Percentiles rank a stretch among this genome's conserved stretches.
Conservation (phyloP, 2,113 vertebrate genomes). For the Chrysemys picta region DNA sequence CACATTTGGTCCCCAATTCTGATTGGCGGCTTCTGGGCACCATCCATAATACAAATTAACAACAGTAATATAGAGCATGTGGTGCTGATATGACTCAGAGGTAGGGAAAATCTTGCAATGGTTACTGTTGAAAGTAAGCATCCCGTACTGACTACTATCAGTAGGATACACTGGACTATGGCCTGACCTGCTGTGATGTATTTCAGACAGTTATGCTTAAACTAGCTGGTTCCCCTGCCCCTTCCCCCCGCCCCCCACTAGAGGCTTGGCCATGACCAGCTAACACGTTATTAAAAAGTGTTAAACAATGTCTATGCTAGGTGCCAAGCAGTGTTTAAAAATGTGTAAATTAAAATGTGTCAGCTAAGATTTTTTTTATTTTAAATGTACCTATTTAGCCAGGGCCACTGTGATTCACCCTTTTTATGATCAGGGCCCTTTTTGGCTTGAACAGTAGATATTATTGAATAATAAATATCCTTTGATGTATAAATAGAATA, state of each 20-base stretch:
- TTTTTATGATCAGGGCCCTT: neutral
- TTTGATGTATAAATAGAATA: neutral
- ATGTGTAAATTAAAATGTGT: neutral
- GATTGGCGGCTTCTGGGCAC: neutral
- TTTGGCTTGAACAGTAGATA: neutral
- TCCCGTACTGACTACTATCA: constrained; percentile 64
- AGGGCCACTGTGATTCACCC: neutral
- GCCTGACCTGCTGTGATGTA: neutral
- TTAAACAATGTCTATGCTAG: neutral
- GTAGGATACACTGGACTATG: neutral
- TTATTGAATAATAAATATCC: neutral
- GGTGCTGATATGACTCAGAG: neutral
- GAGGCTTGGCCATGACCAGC: neutral
- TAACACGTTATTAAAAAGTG: neutral
- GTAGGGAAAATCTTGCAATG: neutral
- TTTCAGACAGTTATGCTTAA: neutral
- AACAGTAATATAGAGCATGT: neutral
- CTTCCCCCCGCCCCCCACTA: neutral
- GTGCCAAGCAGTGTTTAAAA: neutral
- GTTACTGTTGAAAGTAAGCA: constrained; percentile 20
- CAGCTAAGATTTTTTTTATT: neutral
- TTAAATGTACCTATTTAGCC: neutral
- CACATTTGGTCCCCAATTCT: neutral
- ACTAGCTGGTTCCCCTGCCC: neutral
- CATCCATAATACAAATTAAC: neutral